Evolutionary conservation across 2,797 vertebrate genomes (phyloP), one percentile per base, ranked within the genome.

Genomic region (Crocodylus rhombifer): DNA sequence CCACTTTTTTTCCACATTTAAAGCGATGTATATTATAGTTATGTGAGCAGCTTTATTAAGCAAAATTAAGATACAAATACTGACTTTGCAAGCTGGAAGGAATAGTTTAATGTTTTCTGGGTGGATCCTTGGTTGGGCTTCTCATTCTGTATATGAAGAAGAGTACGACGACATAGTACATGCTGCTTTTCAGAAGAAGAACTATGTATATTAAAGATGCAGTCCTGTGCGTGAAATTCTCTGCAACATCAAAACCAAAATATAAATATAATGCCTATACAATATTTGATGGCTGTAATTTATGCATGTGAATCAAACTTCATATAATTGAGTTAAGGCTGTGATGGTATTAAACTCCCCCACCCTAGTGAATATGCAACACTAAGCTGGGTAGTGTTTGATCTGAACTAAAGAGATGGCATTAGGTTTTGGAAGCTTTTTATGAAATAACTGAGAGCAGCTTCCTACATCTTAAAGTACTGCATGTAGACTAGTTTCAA

Each of bases 181-280:
- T 3, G 56, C n/a, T 26, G 62, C 97, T 97, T 92, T 98, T 98
- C 90, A 97, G 33, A 20, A 98, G 95, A 21, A 98, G 92, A 51
- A 96, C 1, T 7, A 95, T 17, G 28, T 98, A 98, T n/a, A 90
- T 94, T 21, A 98, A 95, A 55, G 92, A 97, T 1, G 97, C 97
- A 8, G 96, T 91, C 55, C 71, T 97, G 63, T 82, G 93, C 4
- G 16, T 77, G n/a, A 97, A 56, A 28, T 95, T 64, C 80, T 75
- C 84, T 95, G 95, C 36, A 74, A 83, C 1, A 25, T 51, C 94
- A 95, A 91, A 90, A 3, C 11, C 3, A 88, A 86, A 42, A 77
- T 62, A 62, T 86, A 90, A 65, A 73, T 26, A 61, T 33, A 14
- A 26, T 6, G 51, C 18, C 16, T 30, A 18, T 6, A 3, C 16